phyloP scores from a whole-genome alignment of 2,888 invertebrate species.

The Oxyscelio sp. region DNA sequence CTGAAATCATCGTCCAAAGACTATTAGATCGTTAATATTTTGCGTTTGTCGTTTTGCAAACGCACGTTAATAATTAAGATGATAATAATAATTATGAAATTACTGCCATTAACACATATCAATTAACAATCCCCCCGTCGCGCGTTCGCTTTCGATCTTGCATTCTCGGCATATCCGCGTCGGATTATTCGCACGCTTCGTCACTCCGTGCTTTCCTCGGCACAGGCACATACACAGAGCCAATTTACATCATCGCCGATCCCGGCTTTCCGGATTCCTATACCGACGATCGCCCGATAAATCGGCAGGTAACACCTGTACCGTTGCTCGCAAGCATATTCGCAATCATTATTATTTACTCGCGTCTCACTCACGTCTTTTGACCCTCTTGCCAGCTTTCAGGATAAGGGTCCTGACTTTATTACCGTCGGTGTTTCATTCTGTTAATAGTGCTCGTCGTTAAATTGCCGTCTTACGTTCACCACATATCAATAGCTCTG shows the following conservation, averaged over 20 bases:
- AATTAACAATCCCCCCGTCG: constrained; percentile 74
- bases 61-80: constrained; percentile 62
- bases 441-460: constrained; percentile 39
- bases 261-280: constrained; percentile 82
- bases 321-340: constrained; percentile 68
- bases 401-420: constrained; percentile 55
- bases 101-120: constrained; percentile 74
- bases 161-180: constrained; percentile 74
- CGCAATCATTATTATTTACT: constrained; percentile 70
- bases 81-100: constrained; percentile 73
- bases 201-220: constrained; percentile 67
- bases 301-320: constrained; percentile 69
- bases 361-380: constrained; percentile 54
- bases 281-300: constrained; percentile 72
- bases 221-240: constrained; percentile 69
- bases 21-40: constrained; percentile 36
- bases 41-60: constrained; percentile 43
- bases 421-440: constrained; percentile 42
- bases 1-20: constrained; percentile 37
- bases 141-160: constrained; percentile 73
- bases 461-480: constrained; percentile 46
- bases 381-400: constrained; percentile 60
- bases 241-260: constrained; percentile 81
- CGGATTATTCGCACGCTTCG: constrained; percentile 77
- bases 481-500: constrained; percentile 34